phyloP scores from a whole-genome alignment of 1,140 invertebrate genomes.

The Lucilia sericata region DNA sequence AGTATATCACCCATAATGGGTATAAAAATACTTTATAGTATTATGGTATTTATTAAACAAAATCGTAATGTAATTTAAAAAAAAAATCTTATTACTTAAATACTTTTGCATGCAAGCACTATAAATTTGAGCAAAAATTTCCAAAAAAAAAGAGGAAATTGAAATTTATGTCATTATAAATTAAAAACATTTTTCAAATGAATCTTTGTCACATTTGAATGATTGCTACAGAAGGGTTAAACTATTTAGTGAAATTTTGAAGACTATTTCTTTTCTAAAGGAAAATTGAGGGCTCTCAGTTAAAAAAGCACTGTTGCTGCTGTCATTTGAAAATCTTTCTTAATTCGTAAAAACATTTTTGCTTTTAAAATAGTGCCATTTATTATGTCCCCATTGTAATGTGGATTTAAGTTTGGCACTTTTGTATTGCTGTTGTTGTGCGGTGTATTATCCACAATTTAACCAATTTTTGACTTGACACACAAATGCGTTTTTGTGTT shows the following conservation, averaged over 20 bases:
- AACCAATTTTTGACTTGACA: conserved; percentile 27
- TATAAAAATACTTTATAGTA: too few species aligned
- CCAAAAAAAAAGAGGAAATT: too few species aligned
- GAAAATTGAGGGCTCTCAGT: neutral
- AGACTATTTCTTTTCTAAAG: neutral
- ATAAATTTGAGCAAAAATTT: too few species aligned
- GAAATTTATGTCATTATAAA: conserved; percentile 18
- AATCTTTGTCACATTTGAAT: conserved; percentile 1
- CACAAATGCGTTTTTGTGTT: conserved; percentile 14
- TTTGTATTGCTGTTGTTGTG: neutral
- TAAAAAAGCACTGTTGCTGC: neutral
- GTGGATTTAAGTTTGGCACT: neutral
- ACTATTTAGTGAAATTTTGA: neutral
- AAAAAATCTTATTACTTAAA: neutral
- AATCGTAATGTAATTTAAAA: neutral
- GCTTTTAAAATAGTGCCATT: neutral
- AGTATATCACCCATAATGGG: too few species aligned
- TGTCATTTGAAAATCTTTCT: neutral
- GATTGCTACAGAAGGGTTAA: neutral
- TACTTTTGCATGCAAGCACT: neutral
- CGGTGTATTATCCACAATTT: neutral
- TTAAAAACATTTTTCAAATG: conserved; percentile 9
- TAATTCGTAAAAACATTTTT: neutral
- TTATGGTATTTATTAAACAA: too few species aligned
- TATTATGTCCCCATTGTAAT: neutral